phyloP scores from a whole-genome alignment of 2,797 vertebrate genomes.

The Euthynnus affinis region DNA sequence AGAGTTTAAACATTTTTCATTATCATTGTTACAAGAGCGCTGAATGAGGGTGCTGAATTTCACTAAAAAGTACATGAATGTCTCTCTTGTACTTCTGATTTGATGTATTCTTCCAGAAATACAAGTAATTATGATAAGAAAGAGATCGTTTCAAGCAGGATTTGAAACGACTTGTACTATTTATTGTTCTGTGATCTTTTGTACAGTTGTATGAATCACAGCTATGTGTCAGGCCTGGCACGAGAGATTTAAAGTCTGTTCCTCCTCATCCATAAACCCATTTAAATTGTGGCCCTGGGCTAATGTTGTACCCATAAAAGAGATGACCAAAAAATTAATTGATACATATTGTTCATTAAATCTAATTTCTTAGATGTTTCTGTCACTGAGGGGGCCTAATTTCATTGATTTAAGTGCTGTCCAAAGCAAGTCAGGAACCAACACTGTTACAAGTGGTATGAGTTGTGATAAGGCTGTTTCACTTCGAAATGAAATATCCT shows the following conservation, averaged over 20 bases:
- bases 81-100: not conserved
- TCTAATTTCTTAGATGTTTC: constrained; percentile 26
- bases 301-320: constrained; percentile 49
- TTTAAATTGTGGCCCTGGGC: constrained; percentile 35
- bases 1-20: too few species aligned
- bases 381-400: not conserved
- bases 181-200: constrained; percentile 39
- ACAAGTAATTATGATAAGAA: not conserved
- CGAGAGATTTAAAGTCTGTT: constrained; percentile 43
- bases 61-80: not conserved
- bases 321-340: constrained; percentile 38
- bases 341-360: constrained; percentile 42
- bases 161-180: not conserved
- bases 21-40: too few species aligned
- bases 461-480: not conserved
- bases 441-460: not conserved
- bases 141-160: not conserved
- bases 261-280: constrained; percentile 34
- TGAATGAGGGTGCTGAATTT: not conserved
- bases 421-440: not conserved
- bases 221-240: not conserved
- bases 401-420: constrained; percentile 16
- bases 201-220: constrained; percentile 22
- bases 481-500: not conserved
- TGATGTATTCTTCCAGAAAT: not conserved